Evolutionary conservation across 2,888 invertebrate species (phyloP).

Genomic region (Axea sp.): DNA sequence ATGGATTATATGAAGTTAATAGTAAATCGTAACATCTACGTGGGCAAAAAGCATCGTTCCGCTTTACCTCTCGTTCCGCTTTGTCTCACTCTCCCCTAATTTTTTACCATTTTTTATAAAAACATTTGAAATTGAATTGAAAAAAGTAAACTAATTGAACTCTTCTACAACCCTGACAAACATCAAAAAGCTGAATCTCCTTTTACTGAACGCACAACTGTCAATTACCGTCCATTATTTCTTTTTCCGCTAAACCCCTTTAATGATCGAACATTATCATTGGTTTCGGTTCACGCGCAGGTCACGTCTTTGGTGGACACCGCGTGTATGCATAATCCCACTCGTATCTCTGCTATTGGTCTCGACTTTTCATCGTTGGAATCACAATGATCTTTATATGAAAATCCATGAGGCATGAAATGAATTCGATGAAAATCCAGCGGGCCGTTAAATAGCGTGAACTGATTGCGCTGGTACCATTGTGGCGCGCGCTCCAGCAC

Average conservation of each 20-base stretch:
- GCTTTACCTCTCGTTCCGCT: too few species aligned
- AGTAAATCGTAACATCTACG: too few species aligned
- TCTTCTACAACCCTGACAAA: too few species aligned
- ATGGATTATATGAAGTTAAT: too few species aligned
- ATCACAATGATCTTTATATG: conserved; percentile 39
- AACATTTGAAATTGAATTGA: too few species aligned
- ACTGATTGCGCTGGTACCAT: conserved; percentile 45
- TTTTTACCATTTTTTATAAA: too few species aligned
- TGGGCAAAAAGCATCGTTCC: too few species aligned
- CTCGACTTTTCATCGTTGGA: conserved; percentile 24
- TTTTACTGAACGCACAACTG: conserved; percentile 6
- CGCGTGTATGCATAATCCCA: conserved; percentile 26
- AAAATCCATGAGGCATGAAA: conserved; percentile 52
- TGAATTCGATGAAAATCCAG: conserved; percentile 55
- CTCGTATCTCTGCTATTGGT: conserved; percentile 8
- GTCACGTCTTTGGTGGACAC: conserved; percentile 29
- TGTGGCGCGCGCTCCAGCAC: conserved; percentile 48
- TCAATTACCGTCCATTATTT: conserved; percentile 25
- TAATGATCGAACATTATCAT: conserved; percentile 37
- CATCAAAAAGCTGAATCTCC: too few species aligned
- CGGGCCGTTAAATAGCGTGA: conserved; percentile 40
- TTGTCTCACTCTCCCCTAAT: too few species aligned
- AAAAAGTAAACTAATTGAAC: too few species aligned
- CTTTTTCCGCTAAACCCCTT: conserved; percentile 8
- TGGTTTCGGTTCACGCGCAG: conserved; percentile 37